phyloP scores from a whole-genome alignment of 64 coral and sea anemone species.

The Catalaphyllia jardinei region DNA sequence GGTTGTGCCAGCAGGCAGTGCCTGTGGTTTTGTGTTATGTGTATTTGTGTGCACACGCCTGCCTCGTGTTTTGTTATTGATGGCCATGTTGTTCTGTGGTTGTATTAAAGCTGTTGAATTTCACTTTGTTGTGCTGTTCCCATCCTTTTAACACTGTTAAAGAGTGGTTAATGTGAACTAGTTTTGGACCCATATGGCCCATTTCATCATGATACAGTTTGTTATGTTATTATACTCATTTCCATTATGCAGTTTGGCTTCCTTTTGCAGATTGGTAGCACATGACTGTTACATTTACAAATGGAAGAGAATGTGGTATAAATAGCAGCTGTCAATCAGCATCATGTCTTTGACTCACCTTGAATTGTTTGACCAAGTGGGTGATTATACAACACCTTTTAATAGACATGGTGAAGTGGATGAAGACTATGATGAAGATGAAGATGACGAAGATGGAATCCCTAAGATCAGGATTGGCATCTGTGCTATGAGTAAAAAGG shows the following conservation, averaged over 20 bases:
- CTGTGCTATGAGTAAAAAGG: constrained; percentile 96
- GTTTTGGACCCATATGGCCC: too few species aligned
- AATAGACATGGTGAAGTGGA: constrained; percentile 7
- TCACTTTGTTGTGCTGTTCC: too few species aligned
- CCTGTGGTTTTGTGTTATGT: too few species aligned
- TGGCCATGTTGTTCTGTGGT: too few species aligned
- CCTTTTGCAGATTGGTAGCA: not conserved
- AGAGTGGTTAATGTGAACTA: too few species aligned
- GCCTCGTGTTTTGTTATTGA: too few species aligned
- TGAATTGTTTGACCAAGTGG: constrained; percentile 4
- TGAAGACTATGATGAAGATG: not conserved
- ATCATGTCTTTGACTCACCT: constrained; percentile 30
- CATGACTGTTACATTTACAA: not conserved
- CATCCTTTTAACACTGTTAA: too few species aligned
- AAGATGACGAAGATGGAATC: constrained; percentile 51
- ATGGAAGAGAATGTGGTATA: not conserved
- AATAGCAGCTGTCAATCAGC: not conserved
- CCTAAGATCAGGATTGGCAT: constrained; percentile 88
- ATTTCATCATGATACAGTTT: too few species aligned
- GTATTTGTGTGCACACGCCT: too few species aligned
- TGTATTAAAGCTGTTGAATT: too few species aligned
- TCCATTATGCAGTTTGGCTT: not conserved
- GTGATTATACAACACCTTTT: not conserved
- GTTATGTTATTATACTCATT: not conserved
- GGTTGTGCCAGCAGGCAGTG: too few species aligned